phyloP scores from a whole-genome alignment of 2,888 invertebrate species.

The Phytoseiulus persimilis region DNA sequence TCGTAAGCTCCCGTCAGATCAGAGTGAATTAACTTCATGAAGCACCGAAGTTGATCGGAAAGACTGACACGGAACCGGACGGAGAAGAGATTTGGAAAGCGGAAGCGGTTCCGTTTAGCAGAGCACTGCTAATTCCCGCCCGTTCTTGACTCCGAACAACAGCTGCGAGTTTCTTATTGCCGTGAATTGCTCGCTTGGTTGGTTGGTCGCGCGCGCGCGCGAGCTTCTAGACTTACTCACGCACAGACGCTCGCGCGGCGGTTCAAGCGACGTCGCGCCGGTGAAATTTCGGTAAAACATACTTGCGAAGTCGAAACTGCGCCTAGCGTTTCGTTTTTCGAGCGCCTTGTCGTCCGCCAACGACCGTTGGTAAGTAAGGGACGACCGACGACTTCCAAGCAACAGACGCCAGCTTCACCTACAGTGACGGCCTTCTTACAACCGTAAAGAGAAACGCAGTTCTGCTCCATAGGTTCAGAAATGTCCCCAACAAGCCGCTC shows the following conservation, averaged over 20 bases:
- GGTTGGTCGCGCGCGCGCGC: background rate
- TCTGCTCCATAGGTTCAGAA: background rate
- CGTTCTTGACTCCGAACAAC: background rate
- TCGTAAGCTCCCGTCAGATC: too few relatives aligned
- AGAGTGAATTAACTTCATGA: too few relatives aligned
- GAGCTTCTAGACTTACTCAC: background rate
- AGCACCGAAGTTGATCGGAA: too few relatives aligned
- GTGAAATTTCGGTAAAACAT: background rate
- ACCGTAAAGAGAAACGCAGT: background rate
- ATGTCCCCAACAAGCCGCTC: background rate
- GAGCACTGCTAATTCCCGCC: background rate
- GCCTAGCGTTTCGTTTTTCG: background rate
- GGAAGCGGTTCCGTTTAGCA: too few relatives aligned
- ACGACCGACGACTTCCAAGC: background rate
- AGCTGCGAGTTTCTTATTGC: background rate
- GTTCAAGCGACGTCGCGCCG: background rate
- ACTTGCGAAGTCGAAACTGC: background rate
- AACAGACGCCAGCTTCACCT: background rate
- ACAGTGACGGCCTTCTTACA: background rate
- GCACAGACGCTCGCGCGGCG: background rate
- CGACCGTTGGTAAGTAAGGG: background rate
- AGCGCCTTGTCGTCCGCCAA: background rate
- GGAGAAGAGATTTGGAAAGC: too few relatives aligned
- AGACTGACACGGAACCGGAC: too few relatives aligned
- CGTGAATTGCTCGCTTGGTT: background rate